These are phyloP conservation scores for Laothoe populi DNA, from an alignment of 2,888 invertebrate species.

Conservation along the genomic window DNA sequence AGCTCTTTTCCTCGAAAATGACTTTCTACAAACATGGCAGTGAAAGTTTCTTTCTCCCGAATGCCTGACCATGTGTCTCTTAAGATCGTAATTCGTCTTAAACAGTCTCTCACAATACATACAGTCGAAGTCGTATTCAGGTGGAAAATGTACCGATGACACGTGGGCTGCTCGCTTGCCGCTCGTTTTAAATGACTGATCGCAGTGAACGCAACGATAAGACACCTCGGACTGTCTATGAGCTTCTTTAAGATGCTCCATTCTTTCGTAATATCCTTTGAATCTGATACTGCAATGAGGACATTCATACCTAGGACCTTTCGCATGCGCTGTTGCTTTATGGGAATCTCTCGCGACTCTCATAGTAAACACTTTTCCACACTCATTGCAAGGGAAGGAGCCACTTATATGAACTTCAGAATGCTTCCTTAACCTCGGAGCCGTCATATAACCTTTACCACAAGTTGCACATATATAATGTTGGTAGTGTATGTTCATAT, in stretches of 20 bases:
- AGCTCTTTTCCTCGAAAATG: constrained; percentile 63
- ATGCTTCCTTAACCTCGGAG: constrained; percentile 71
- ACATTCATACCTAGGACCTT: constrained; percentile 72
- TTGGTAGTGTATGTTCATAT: constrained; percentile 77
- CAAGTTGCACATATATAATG: constrained; percentile 76
- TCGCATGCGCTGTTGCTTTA: constrained; percentile 66
- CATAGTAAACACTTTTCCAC: constrained; percentile 66
- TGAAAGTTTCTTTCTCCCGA: constrained; percentile 66
- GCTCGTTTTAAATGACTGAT: constrained; percentile 69
- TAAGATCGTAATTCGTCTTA: constrained; percentile 69
- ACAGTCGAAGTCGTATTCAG: constrained; percentile 60
- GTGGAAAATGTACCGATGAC: constrained; percentile 65
- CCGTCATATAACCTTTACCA: constrained; percentile 78
- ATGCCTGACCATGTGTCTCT: constrained; percentile 71
- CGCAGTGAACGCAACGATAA: constrained; percentile 69
- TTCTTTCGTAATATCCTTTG: constrained; percentile 69
- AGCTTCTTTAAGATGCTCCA: constrained; percentile 69
- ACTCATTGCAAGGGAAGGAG: constrained; percentile 70
- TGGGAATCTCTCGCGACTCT: constrained; percentile 72
- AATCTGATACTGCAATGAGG: constrained; percentile 73
- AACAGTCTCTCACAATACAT: constrained; percentile 71
- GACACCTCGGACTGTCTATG: constrained; percentile 68
- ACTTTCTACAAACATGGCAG: constrained; percentile 67
- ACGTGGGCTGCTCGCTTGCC: constrained; percentile 69
- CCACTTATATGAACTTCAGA: constrained; percentile 72